phyloP scores from a whole-genome alignment of 2,888 invertebrate species.

The Parnassius mnemosyne region DNA sequence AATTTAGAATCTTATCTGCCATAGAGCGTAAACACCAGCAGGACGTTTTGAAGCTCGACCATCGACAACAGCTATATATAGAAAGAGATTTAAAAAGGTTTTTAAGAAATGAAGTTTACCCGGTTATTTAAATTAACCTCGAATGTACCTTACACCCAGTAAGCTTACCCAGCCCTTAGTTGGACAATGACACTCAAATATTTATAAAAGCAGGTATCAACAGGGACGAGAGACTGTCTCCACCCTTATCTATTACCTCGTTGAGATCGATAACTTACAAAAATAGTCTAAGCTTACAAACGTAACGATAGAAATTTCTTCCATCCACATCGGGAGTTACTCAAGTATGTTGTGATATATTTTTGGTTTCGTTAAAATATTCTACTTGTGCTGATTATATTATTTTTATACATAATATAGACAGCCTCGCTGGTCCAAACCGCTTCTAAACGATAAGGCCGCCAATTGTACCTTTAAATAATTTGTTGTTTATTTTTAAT shows the following conservation, averaged over 20 bases:
- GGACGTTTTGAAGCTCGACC: no score
- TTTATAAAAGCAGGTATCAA: conserved; percentile 48
- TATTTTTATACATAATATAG: no score
- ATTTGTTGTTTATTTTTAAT: no score
- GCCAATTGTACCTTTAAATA: no score
- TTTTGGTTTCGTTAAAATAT: no score
- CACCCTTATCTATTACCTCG: conserved; percentile 10
- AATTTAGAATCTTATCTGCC: conserved; percentile 4
- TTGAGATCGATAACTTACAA: conserved; percentile 5
- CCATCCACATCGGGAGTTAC: not conserved
- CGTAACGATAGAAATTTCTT: not conserved
- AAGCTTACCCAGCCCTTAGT: conserved; percentile 21
- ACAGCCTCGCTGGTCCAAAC: no score
- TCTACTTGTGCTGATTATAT: no score
- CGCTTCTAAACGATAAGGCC: no score
- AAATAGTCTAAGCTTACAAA: not conserved
- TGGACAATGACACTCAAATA: conserved; percentile 48
- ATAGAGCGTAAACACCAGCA: not conserved
- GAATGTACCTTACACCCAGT: conserved; percentile 8
- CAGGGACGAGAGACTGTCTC: conserved; percentile 41
- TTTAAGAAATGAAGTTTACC: conserved; percentile 2
- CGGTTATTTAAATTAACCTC: conserved; percentile 12
- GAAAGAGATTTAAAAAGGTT: no score
- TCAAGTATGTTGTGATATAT: no score
- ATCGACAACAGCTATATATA: no score